A percentile compares a stretch with the other conserved stretches of the same genome.
Evolutionary conservation across 2,113 vertebrate genomes (phyloP).

Genomic region (Solenodon paradoxus): DNA sequence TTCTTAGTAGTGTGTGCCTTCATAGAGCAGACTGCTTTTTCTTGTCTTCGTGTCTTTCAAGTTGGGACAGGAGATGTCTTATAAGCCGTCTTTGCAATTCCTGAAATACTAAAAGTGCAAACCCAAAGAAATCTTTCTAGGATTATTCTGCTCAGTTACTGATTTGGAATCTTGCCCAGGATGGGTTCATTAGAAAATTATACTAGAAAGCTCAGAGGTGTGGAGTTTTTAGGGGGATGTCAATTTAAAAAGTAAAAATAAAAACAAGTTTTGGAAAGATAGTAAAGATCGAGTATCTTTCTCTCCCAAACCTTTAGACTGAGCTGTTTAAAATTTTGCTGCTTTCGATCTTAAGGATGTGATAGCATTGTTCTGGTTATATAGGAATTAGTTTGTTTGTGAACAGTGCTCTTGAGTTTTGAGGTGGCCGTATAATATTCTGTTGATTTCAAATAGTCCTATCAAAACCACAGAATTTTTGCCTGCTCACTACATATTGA

Average conservation of each 20-base stretch:
- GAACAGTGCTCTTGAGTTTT: slow-evolving; percentile 39
- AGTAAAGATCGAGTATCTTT: not conserved
- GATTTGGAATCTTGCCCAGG: not conserved
- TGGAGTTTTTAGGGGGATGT: not conserved
- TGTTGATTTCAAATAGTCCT: slow-evolving; percentile 7
- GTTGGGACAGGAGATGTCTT: not conserved
- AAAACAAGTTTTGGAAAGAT: not conserved
- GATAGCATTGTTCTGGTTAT: not conserved
- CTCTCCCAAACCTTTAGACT: not conserved
- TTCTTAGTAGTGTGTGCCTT: slow-evolving; percentile 8
- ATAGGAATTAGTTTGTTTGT: slow-evolving; percentile 1
- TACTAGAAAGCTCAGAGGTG: not conserved
- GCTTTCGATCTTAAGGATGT: slow-evolving; percentile 35
- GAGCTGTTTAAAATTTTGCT: not conserved
- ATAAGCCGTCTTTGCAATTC: slow-evolving; percentile 25
- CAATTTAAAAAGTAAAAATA: not conserved
- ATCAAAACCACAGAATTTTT: not conserved
- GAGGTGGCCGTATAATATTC: not conserved
- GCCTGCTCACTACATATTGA: not conserved
- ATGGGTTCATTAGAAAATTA: not conserved
- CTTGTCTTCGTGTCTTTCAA: not conserved
- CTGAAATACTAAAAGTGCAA: slow-evolving; percentile 21
- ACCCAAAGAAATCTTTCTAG: slow-evolving; percentile 9
- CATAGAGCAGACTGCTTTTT: not conserved
- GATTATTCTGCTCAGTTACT: slow-evolving; percentile 16